These are phyloP conservation scores for Struthidea cinerea DNA, from an alignment of 2,113 vertebrate genomes.

Conservation along the genomic window DNA sequence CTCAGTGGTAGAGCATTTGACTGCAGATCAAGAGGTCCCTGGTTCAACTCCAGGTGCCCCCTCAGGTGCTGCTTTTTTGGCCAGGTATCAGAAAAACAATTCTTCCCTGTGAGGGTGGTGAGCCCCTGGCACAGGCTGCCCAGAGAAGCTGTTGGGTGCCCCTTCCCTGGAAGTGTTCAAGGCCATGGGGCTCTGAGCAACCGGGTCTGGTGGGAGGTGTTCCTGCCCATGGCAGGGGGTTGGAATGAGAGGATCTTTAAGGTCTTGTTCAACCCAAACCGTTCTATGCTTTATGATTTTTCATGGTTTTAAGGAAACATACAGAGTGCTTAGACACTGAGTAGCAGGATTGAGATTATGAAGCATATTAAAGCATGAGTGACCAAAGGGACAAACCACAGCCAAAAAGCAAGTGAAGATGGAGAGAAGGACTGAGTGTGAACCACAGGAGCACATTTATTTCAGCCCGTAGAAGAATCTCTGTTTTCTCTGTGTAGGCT, in stretches of 20 bases:
- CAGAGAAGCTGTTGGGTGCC: neutral
- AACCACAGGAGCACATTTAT: neutral
- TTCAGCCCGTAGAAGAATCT: neutral
- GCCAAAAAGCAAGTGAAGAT: neutral
- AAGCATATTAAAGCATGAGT: neutral
- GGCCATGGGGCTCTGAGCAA: too few relatives aligned
- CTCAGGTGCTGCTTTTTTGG: rapidly evolving
- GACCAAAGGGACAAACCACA: neutral
- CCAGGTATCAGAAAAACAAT: neutral
- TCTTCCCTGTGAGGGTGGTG: neutral
- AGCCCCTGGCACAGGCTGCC: neutral
- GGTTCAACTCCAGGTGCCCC: constrained; percentile 27
- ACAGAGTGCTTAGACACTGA: neutral
- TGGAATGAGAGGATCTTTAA: neutral
- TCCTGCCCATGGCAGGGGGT: neutral
- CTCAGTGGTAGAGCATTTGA: constrained; percentile 76
- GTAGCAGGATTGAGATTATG: neutral
- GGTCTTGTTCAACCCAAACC: neutral
- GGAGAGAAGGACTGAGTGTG: neutral
- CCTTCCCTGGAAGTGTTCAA: neutral
- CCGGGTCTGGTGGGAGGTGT: neutral
- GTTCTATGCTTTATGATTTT: neutral
- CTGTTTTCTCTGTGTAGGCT: neutral
- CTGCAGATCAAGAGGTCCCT: constrained; percentile 75
- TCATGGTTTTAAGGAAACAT: neutral